phyloP scores from a whole-genome alignment of 2,888 invertebrate species.

The Eristalis arbustorum region DNA sequence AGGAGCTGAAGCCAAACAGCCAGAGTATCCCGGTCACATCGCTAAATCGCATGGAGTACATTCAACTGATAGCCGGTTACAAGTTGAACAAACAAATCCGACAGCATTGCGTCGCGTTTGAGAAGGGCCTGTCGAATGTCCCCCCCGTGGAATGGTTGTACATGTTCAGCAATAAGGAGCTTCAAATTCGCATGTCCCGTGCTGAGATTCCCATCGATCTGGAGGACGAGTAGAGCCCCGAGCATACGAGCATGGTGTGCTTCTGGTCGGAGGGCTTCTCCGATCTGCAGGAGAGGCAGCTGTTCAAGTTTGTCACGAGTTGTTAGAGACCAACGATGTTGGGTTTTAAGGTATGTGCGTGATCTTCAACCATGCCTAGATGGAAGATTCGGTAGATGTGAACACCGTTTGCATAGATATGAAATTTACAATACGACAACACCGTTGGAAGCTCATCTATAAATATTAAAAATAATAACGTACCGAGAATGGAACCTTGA shows the following conservation, averaged over 20 bases:
- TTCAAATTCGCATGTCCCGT: constrained; percentile 98
- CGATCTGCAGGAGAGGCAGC: constrained; percentile 90
- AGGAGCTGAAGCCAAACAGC: constrained; percentile 95
- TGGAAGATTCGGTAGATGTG: too few species aligned
- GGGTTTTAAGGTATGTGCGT: constrained; percentile 91
- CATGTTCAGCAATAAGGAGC: constrained; percentile 95
- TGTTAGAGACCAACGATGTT: constrained; percentile 97
- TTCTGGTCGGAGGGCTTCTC: constrained; percentile 95
- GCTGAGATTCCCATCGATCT: constrained; percentile 96
- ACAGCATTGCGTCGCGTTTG: constrained; percentile 92
- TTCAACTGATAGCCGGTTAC: constrained; percentile 97
- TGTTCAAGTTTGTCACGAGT: constrained; percentile 98
- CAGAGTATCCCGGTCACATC: constrained; percentile 94
- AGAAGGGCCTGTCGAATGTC: constrained; percentile 94
- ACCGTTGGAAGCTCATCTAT: too few species aligned
- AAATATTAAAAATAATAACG: too few species aligned
- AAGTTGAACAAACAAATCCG: constrained; percentile 95
- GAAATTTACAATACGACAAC: too few species aligned
- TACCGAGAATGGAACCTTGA: too few species aligned
- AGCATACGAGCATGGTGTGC: constrained; percentile 90
- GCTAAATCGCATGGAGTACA: constrained; percentile 96
- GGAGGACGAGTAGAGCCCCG: constrained; percentile 91
- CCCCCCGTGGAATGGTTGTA: constrained; percentile 95
- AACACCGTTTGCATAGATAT: too few species aligned
- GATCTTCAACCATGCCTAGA: too few species aligned